Base-by-base conservation (phyloP, 2,888 invertebrate species). In the Aplocera efformata region DNA sequence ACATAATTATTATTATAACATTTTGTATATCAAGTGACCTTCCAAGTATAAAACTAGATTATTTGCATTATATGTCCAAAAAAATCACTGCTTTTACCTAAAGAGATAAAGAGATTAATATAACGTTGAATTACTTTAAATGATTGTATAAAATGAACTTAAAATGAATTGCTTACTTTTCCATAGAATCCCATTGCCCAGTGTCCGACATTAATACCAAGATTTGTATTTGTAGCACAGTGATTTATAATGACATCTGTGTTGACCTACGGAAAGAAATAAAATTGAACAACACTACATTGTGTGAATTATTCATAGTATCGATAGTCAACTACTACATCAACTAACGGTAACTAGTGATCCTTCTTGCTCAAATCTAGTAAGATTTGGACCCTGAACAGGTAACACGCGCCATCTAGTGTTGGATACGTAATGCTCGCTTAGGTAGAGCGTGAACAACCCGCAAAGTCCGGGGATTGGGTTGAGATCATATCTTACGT, bases 401-500 rank as follows among this genome's bases (percentile, higher is more conserved):
- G 88, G 85, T 39, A 88, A 58, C 11, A 84, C 64, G 36, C 84
- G 73, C 85, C 85, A 88, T 39, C 88, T 75, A 1, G 82, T 76
- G 60, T 83, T 86, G 10, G 81, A 77, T 10, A 86, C 84, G 40
- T 71, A 70, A 60, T 85, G 67, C 58, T 80, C 67, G 58, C 86
- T 86, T 46, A 88, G 63, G 49, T 80, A 82, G 34, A 88, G 45
- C n/a, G 83, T 78, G 49, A 67, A 81, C 50, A 66, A 53, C n/a
- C 79, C 79, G 34, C 65, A 64, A 20, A 86, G 60, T 1, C 86
- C 88, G 11, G 88, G 88, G 21, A 86, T 68, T 25, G 85, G 78
- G 51, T 85, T 69, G 20, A 75, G 79, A 59, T 88, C 88, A 60
- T 81, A 86, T 45, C 88, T 71, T 45, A 86, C 48, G 56, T 85